These are phyloP conservation scores for Muscicapa adusta DNA, from an alignment of 2,113 vertebrate species.

Conservation along the genomic window DNA sequence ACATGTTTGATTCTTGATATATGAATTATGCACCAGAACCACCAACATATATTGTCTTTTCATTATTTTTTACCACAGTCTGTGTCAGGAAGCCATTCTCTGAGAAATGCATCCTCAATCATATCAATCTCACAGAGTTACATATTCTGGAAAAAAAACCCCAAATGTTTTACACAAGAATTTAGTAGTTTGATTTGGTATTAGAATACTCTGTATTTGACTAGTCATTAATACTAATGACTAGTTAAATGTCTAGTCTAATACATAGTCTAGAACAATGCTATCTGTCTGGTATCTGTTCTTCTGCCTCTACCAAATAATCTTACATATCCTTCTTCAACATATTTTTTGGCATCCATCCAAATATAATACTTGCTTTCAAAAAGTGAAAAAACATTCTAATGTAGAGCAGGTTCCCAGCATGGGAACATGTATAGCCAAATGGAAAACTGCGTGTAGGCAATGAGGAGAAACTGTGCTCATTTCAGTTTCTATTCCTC, in stretches of 20 bases:
- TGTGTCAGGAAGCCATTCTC: background rate
- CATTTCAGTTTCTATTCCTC: background rate
- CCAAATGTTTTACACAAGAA: background rate
- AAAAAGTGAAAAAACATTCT: background rate
- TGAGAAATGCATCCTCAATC: background rate
- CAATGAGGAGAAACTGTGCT: background rate
- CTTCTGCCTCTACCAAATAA: background rate
- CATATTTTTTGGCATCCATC: background rate
- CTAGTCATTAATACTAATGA: background rate
- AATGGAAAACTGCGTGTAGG: background rate
- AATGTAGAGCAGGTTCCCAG: background rate
- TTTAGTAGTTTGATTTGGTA: background rate
- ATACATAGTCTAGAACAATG: background rate
- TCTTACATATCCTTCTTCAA: background rate
- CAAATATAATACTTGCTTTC: background rate
- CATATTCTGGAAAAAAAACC: background rate
- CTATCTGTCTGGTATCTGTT: background rate
- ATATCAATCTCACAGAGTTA: background rate
- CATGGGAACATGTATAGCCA: background rate
- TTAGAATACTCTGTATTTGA: background rate
- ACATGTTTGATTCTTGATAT: background rate
- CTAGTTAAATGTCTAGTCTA: background rate
- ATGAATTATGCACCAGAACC: background rate
- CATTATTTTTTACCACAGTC: background rate
- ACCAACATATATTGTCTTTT: background rate